phyloP scores from a whole-genome alignment of 2,113 vertebrate species.

The Serinus canaria region DNA sequence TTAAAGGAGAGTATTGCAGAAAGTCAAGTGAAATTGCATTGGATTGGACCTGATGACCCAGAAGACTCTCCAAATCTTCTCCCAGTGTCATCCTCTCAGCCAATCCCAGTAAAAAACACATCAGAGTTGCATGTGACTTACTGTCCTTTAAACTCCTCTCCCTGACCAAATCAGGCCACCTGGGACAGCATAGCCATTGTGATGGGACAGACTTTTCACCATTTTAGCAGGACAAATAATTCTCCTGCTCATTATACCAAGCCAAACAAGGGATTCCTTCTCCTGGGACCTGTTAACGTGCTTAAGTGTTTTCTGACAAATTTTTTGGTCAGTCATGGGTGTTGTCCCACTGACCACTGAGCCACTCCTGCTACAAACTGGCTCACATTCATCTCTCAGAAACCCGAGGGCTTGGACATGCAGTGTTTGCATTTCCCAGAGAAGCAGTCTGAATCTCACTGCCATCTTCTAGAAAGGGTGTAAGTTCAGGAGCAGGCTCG shows the following conservation, averaged over 20 bases:
- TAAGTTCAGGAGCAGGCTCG: background rate
- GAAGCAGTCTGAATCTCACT: background rate
- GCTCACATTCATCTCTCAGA: background rate
- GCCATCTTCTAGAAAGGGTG: rapidly evolving
- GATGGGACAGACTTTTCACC: background rate
- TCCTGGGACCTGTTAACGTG: background rate
- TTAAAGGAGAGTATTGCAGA: background rate
- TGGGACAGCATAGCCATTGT: background rate
- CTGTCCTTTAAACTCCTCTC: background rate
- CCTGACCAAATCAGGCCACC: background rate
- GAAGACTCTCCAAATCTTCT: background rate
- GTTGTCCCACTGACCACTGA: background rate
- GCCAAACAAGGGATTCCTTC: background rate
- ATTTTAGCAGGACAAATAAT: background rate
- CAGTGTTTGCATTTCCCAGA: background rate
- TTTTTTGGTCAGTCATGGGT: background rate
- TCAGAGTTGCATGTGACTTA: rapidly evolving
- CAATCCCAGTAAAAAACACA: background rate
- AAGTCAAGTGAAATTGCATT: background rate
- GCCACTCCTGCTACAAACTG: background rate
- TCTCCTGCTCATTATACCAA: background rate
- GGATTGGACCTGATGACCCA: background rate
- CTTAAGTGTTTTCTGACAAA: background rate
- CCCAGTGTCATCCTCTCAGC: background rate
- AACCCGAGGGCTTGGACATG: rapidly evolving